Evolutionary conservation across 2,797 vertebrate genomes (phyloP).

Genomic region (Gymnothorax javanicus): DNA sequence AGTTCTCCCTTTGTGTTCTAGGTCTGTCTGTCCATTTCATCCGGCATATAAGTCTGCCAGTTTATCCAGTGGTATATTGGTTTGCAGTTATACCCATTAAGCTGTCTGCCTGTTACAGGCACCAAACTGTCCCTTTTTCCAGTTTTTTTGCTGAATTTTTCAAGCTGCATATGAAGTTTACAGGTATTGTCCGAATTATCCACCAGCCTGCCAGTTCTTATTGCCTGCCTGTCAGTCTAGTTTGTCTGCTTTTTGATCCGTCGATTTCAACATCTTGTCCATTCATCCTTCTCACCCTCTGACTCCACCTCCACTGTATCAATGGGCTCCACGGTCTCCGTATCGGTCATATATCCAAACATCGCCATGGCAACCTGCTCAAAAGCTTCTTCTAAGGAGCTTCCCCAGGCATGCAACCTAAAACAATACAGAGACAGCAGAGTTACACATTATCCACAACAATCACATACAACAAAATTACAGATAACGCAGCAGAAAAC

Average conservation of each 20-base stretch:
- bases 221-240: background rate
- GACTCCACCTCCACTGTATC: slow-evolving; percentile 85
- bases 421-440: background rate
- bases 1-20: no score
- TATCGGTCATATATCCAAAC: slow-evolving; percentile 99
- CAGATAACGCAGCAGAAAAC: background rate
- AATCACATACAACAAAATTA: background rate
- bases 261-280: slow-evolving; percentile 6
- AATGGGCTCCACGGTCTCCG: slow-evolving; percentile 87
- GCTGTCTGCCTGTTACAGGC: no score
- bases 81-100: no score
- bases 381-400: slow-evolving; percentile 89
- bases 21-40: no score
- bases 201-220: background rate
- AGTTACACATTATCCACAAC: background rate
- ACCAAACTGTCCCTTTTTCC: no score
- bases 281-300: slow-evolving; percentile 83
- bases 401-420: slow-evolving; percentile 96
- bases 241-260: background rate
- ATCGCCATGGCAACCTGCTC: slow-evolving; percentile 97
- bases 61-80: no score
- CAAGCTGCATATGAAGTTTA: no score
- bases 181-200: background rate
- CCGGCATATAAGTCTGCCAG: no score
- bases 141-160: no score